Percentiles rank a stretch among this genome's conserved stretches.
Conservation (phyloP, 2,888 invertebrate species). For the Temnothorax rugatulus region DNA sequence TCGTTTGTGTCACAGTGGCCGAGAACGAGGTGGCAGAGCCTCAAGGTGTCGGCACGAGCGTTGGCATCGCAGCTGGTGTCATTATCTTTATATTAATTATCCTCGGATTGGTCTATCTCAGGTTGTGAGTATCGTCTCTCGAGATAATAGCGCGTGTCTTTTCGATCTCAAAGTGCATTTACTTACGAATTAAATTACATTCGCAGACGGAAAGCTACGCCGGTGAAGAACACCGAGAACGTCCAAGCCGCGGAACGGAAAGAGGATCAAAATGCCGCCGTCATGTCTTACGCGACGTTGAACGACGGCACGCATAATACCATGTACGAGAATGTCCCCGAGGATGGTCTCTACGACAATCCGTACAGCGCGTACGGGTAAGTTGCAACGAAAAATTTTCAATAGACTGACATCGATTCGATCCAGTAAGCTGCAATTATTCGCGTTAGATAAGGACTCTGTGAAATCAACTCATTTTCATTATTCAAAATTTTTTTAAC, state of each 20-base stretch:
- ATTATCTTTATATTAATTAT: conserved; percentile 93
- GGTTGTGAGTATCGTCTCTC: conserved; percentile 89
- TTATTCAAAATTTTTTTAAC: not conserved
- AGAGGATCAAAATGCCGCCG: conserved; percentile 95
- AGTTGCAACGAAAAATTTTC: conserved; percentile 35
- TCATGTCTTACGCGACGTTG: conserved; percentile 95
- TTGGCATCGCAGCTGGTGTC: conserved; percentile 94
- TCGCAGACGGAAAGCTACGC: conserved; percentile 93
- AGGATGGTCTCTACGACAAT: conserved; percentile 86
- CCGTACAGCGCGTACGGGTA: conserved; percentile 85
- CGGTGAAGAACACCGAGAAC: conserved; percentile 96
- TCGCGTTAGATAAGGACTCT: not conserved
- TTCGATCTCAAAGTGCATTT: not conserved
- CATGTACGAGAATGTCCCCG: conserved; percentile 86
- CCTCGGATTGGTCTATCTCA: conserved; percentile 93
- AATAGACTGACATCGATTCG: not conserved
- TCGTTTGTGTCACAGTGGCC: conserved; percentile 73
- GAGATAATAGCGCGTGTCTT: not conserved
- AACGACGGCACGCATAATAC: conserved; percentile 90
- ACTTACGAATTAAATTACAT: conserved; percentile 29
- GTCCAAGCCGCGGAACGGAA: conserved; percentile 95
- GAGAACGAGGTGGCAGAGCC: conserved; percentile 88
- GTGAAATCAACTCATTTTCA: not conserved
- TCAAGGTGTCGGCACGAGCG: conserved; percentile 92
- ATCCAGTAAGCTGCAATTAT: not conserved